Evolutionary conservation across 2,113 vertebrate species (phyloP).

Genomic region (Lampris megalopsis): DNA sequence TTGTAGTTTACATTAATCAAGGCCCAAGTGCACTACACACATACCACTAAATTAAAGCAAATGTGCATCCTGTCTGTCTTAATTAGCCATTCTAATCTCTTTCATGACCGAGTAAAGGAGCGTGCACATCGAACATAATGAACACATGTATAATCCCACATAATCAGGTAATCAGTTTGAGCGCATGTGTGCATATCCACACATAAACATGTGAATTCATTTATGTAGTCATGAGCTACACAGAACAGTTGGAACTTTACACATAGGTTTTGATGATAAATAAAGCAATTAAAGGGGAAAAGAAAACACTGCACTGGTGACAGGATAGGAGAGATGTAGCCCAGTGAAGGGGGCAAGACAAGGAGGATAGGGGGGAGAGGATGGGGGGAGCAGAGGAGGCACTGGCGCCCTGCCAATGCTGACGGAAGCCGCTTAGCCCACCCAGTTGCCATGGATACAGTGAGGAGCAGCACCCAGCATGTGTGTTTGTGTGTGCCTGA

Average conservation of each 20-base stretch:
- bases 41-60: constrained; percentile 13
- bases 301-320: constrained; percentile 50
- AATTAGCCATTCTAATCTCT: constrained; percentile 22
- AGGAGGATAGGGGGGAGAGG: constrained; percentile 63
- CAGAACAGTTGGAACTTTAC: background rate
- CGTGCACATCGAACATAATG: constrained; percentile 23
- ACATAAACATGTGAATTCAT: constrained; percentile 3
- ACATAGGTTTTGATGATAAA: constrained; percentile 22
- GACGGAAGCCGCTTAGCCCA: constrained; percentile 90
- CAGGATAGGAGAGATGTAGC: constrained; percentile 51
- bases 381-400: constrained; percentile 78
- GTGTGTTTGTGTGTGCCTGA: constrained; percentile 40
- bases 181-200: background rate
- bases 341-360: constrained; percentile 35
- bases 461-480: constrained; percentile 83
- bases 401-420: constrained; percentile 85
- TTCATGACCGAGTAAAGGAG: constrained; percentile 22
- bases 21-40: background rate
- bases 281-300: constrained; percentile 36
- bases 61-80: background rate
- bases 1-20: background rate
- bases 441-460: constrained; percentile 95
- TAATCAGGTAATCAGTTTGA: constrained; percentile 21
- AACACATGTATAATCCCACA: constrained; percentile 39
- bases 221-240: background rate